Evolutionary conservation across 2,888 invertebrate genomes (phyloP), one percentile per base, ranked within the genome.

Genomic region (Nymphalis polychloros): DNA sequence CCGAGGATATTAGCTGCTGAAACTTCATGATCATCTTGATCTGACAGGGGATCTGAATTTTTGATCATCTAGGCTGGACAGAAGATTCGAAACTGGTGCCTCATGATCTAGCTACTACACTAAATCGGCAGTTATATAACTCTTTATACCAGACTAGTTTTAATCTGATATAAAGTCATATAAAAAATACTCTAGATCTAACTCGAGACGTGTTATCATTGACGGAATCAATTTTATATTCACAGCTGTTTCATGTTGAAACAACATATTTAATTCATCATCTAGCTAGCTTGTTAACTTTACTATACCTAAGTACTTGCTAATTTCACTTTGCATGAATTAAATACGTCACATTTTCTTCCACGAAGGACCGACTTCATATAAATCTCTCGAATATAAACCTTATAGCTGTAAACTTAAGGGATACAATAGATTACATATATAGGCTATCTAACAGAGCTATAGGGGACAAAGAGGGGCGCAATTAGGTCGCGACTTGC

Each of bases 401-500:
- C 47, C 27, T 55, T 63, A 63, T 55, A 6, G 20, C 55, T n/a
- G 8, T n/a, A 10, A 19, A 13, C 27, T n/a, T 23, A 48, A 63
- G 47, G 35, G 10, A 8, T 47, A 63, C 20, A 63, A 55, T 55
- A 17, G 46, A 17, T 23, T 53, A 64, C 31, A 35, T 47, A 16
- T 27, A 49, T 64, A 53, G 47, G 35, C 31, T 57, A 48, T 31
- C 64, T 35, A 49, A 46, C 13, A 59, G 59, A 46, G 23, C 48
- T 49, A 48, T 55, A 48, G 48, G 47, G 61, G 19, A 64, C 52
- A 60, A 48, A 49, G 49, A 61, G 53, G 62, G 23, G 55, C 23
- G 55, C 57, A 69, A 66, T 69, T 65, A 69, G 69, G 69, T 66
- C 69, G 63, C 53, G 57, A 63, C 47, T 62, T 66, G 66, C 69